Conservation (phyloP, 2,797 vertebrate genomes). For the Scomberomorus guttatus region DNA sequence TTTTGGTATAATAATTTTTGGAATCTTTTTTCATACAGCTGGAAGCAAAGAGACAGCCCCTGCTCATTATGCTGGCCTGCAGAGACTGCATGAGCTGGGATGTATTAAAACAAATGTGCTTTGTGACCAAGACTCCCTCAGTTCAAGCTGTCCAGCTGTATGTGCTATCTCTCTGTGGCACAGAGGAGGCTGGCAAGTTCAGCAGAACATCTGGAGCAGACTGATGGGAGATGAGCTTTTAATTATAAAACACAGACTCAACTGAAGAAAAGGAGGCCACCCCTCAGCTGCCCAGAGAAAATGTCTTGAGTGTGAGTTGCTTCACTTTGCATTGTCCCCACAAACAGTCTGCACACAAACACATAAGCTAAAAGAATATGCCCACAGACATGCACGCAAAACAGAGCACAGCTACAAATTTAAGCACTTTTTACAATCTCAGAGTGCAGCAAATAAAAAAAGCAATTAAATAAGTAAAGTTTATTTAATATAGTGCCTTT, state of each 20-base stretch:
- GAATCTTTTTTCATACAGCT: neutral
- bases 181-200: slow-evolving; percentile 55
- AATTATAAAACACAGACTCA: slow-evolving; percentile 69
- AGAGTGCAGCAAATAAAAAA: no score
- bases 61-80: slow-evolving; percentile 23
- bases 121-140: slow-evolving; percentile 39
- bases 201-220: slow-evolving; percentile 67
- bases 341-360: slow-evolving; percentile 19
- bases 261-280: slow-evolving; percentile 62
- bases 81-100: slow-evolving; percentile 22
- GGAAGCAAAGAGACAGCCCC: slow-evolving; percentile 10
- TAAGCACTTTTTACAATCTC: neutral
- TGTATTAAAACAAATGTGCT: slow-evolving; percentile 53
- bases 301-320: slow-evolving; percentile 31
- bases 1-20: neutral
- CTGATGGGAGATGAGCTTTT: slow-evolving; percentile 63
- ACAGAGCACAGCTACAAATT: neutral
- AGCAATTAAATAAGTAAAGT: no score
- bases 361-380: slow-evolving; percentile 5
- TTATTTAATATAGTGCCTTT: no score
- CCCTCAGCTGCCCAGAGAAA: slow-evolving; percentile 32
- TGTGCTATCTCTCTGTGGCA: slow-evolving; percentile 45
- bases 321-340: slow-evolving; percentile 49
- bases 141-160: slow-evolving; percentile 49
- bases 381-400: neutral